Evolutionary conservation across 1,140 invertebrate species (phyloP), one percentile per base, ranked within the genome.

Genomic region (Saccostrea echinata): DNA sequence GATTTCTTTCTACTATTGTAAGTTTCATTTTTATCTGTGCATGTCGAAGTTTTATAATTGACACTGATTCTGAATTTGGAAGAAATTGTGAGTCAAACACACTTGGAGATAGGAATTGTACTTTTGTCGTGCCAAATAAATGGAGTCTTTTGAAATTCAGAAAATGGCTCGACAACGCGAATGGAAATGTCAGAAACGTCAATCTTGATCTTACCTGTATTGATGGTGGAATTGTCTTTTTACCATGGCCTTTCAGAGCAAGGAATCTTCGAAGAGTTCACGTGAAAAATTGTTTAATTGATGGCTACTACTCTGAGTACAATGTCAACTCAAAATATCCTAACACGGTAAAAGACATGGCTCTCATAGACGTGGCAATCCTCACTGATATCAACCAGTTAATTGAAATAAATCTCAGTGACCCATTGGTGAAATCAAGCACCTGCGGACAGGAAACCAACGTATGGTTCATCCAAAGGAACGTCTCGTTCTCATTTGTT

Each of bases 211-310:
- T 83, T 3, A 24, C 33, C 12, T 84, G 83, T n/a, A 55, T 53
- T 24, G n/a, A 55, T 61, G 83, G 83, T 13, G 83, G 52, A 55
- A 35, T n/a, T 53, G 53, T 84, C 30, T 57, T 84, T 27, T 33
- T 84, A 21, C 83, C 83, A 24, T 84, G 83, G 83, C 83, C 83
- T 35, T 53, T 84, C 43, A 84, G 52, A 84, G 83, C 83, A 11
- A 84, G 52, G 24, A 84, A 33, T 43, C 53, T 84, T 51, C 43
- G 52, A 57, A 61, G 21, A 21, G 27, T 84, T 27, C 30, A 51
- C 27, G 53, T 84, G 6, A 61, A 24, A 84, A 61, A 61, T 3
- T 84, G 83, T 84, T 53, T 84, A 43, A 57, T 84, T 21, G 52
- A 84, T 21, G 83, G 53, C 24, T 84, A 84, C 30, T 84, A 53